These are phyloP conservation scores for Rugalucina vietnamica DNA, from an alignment of 2,888 invertebrate species.

Conservation along the genomic window DNA sequence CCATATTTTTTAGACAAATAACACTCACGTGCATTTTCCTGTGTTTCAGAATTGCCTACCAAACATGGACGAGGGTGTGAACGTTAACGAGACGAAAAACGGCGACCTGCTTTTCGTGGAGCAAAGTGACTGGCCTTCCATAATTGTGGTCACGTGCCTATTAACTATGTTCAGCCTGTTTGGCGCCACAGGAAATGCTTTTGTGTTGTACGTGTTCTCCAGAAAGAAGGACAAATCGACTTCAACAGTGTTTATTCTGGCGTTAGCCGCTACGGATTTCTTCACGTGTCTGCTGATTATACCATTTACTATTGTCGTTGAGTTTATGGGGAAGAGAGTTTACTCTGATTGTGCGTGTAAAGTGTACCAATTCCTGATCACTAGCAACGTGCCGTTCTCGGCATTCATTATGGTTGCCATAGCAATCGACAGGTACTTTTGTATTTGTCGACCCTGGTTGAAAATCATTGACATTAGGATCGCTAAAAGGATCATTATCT, in stretches of 20 bases:
- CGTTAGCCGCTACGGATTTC: slow-evolving; percentile 79
- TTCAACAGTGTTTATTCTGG: slow-evolving; percentile 80
- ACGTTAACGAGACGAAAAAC: slow-evolving; percentile 51
- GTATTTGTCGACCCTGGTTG: slow-evolving; percentile 78
- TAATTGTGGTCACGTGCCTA: slow-evolving; percentile 55
- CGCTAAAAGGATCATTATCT: slow-evolving; percentile 51
- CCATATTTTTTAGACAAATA: too few species aligned
- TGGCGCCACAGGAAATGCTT: slow-evolving; percentile 81
- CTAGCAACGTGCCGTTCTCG: slow-evolving; percentile 78
- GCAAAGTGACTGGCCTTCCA: slow-evolving; percentile 46
- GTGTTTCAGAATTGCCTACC: too few species aligned
- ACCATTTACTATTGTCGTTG: slow-evolving; percentile 79
- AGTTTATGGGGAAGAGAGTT: slow-evolving; percentile 72
- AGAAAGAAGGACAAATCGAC: slow-evolving; percentile 70
- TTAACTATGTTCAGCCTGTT: slow-evolving; percentile 75
- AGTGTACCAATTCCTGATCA: slow-evolving; percentile 78
- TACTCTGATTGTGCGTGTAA: slow-evolving; percentile 75
- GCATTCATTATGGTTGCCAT: slow-evolving; percentile 81
- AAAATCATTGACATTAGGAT: slow-evolving; percentile 50
- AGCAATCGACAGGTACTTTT: slow-evolving; percentile 80
- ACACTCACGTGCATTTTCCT: too few species aligned
- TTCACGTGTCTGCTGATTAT: slow-evolving; percentile 78
- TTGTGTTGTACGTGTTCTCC: slow-evolving; percentile 82
- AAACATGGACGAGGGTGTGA: background rate
- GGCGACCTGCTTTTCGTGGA: slow-evolving; percentile 48